Evolutionary conservation across 2,797 vertebrate genomes (phyloP), one percentile per base, ranked within the genome.

Genomic region (Arnoldichthys spilopterus): DNA sequence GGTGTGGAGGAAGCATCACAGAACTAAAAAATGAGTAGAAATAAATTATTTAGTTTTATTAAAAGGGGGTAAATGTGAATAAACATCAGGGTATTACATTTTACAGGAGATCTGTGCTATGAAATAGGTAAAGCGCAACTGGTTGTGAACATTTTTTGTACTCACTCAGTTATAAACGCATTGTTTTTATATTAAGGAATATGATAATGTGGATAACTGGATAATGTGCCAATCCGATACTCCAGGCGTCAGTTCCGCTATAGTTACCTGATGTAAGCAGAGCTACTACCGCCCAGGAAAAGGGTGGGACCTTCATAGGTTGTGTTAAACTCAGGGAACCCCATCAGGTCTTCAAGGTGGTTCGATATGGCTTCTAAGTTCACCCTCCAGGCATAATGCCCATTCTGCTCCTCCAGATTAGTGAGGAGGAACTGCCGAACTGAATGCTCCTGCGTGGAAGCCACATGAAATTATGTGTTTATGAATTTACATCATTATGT

Each of bases 361-460:
- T 85, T 92, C 0, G 93, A 90, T 85, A 99, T 91, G 26, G 95
- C 95, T 1, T 97, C 95, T 87, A 99, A 76, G 88, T 99, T 99
- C 68, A 98, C 90, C 53, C 96, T 94, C 98, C 97, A 99, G 58
- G 84, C 0, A 0, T 95, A 95, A 28, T 77, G 91, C 8, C 95
- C 96, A 0, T 95, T 93, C 58, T 89, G 82, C 87, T 97, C 94
- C 81, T 96, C 93, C 86, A 99, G 90, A 89, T 99, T 99, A 51
- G 96, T 97, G 74, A 99, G 93, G 45, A 99, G 91, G 87, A 96
- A 97, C 89, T 96, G 94, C 40, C 97, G 94, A 43, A 96, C 86
- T 0, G 93, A 90, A 0, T 85, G 84, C 45, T 95, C 92, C 98
- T 99, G 85, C 8, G 58, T 59, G 20, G 20, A 79, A 43, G n/a